Conservation (phyloP, 1,140 invertebrate species). For the Caenorhabditis briggsae region DNA sequence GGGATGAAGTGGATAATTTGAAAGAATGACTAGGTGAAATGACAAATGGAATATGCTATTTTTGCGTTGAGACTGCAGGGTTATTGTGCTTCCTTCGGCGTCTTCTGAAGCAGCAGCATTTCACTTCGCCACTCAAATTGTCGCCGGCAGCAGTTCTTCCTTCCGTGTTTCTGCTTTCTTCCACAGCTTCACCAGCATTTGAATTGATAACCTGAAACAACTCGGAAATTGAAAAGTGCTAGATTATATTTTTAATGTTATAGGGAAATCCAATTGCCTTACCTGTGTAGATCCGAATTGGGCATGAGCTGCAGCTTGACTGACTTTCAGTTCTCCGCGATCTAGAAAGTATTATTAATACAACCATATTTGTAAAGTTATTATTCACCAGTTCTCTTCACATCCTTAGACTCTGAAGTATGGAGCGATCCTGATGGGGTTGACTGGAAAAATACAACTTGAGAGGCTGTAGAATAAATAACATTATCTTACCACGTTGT, state of each 20-base stretch:
- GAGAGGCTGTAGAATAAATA: not conserved
- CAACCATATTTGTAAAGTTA: not conserved
- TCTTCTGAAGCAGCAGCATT: slow-evolving; percentile 76
- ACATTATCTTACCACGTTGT: slow-evolving; percentile 71
- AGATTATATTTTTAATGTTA: not conserved
- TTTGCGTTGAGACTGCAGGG: slow-evolving; percentile 8
- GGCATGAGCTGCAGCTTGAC: slow-evolving; percentile 38
- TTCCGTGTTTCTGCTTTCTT: slow-evolving; percentile 63
- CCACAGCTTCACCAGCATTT: slow-evolving; percentile 74
- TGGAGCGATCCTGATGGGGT: slow-evolving; percentile 77
- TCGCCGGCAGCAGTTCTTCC: slow-evolving; percentile 64
- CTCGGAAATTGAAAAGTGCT: not conserved
- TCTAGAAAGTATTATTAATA: not conserved
- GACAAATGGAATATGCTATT: slow-evolving; percentile 2
- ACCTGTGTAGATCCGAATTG: slow-evolving; percentile 60
- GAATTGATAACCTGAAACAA: slow-evolving; percentile 74
- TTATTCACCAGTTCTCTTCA: slow-evolving; percentile 50
- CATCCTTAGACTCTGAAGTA: slow-evolving; percentile 59
- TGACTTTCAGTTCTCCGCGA: slow-evolving; percentile 41
- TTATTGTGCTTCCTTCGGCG: slow-evolving; percentile 62
- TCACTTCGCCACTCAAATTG: slow-evolving; percentile 72
- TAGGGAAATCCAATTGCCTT: not conserved
- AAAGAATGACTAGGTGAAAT: not conserved
- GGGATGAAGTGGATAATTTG: slow-evolving; percentile 14
- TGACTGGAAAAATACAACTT: slow-evolving; percentile 66